phyloP scores from a whole-genome alignment of 2,113 vertebrate genomes.

The Thryonomys swinderianus region DNA sequence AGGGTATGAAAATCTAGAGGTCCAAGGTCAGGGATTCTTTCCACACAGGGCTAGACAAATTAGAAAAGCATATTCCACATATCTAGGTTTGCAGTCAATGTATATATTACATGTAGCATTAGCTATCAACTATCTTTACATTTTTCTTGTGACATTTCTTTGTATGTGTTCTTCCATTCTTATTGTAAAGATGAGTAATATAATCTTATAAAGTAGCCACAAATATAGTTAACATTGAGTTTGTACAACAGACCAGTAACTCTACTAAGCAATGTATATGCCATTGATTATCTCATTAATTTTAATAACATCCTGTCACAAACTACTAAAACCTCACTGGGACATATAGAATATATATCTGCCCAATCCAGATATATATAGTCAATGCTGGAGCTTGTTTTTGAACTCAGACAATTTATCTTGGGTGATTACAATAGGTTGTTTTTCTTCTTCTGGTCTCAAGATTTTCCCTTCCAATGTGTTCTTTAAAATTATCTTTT shows the following conservation, averaged over 20 bases:
- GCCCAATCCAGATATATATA: neutral
- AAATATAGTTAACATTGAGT: neutral
- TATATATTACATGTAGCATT: neutral
- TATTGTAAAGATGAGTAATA: neutral
- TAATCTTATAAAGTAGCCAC: neutral
- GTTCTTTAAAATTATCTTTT: neutral
- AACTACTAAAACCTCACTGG: neutral
- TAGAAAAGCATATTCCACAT: neutral
- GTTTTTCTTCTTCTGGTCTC: neutral
- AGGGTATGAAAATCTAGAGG: neutral
- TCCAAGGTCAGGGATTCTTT: neutral
- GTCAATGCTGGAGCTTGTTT: neutral
- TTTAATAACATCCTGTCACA: neutral
- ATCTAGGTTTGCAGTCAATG: neutral
- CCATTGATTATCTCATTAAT: slow-evolving; percentile 36
- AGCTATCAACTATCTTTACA: neutral
- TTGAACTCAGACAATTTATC: neutral
- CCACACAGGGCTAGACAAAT: neutral
- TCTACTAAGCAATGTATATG: neutral
- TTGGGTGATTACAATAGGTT: neutral
- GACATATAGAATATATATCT: neutral
- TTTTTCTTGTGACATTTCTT: neutral
- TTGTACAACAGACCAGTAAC: neutral
- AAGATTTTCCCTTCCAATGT: neutral
- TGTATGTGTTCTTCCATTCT: neutral